Base-by-base conservation (phyloP, 2,113 vertebrate species). In the Sander vitreus region DNA sequence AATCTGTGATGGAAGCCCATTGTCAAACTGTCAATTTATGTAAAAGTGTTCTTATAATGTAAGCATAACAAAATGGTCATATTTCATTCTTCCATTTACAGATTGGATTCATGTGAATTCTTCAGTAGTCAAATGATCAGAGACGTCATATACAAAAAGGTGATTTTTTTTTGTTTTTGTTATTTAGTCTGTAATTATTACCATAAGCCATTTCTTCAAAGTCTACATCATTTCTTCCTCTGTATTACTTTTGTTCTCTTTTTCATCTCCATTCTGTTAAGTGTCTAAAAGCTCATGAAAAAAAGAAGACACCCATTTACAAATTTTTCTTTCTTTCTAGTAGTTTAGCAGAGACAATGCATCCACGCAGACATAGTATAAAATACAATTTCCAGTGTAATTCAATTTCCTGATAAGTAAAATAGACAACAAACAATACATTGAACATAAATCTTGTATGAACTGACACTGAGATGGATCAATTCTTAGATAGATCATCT, bases 401-500 rank as follows among this genome's bases (percentile, higher is more conserved):
- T 47, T 13, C 27, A 36, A 72, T 50, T 9, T 5, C 11, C 45
- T 53, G 39, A 59, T n/a, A 33, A 27, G 11, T 58, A 33, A 18
- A 74, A 72, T 27, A 76, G 19, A 67, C 47, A 58, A 62, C 48
- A 71, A 64, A 11, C 10, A 69, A 15, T 21, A 47, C 19, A 30
- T 3, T 71, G 43, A 70, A 60, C 5, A 48, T 54, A 8, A 70
- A 63, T 48, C 4, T 1, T 51, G 8, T 47, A 70, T 65, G 23
- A 71, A 90, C 1, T 21, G 64, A 86, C 77, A 87, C 30, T 55
- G 59, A 86, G 43, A 84, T 81, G 53, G 25, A 73, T 76, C 11
- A 53, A 58, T 54, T 80, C 50, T 67, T 83, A 83, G 60, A 83
- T 86, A 77, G 82, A 88, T 90, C 64, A 81, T 76, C 74, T 84